A percentile compares a stretch with the other conserved stretches of the same genome.
Evolutionary conservation across 2,797 vertebrate species (phyloP).

Genomic region (Nasua narica): DNA sequence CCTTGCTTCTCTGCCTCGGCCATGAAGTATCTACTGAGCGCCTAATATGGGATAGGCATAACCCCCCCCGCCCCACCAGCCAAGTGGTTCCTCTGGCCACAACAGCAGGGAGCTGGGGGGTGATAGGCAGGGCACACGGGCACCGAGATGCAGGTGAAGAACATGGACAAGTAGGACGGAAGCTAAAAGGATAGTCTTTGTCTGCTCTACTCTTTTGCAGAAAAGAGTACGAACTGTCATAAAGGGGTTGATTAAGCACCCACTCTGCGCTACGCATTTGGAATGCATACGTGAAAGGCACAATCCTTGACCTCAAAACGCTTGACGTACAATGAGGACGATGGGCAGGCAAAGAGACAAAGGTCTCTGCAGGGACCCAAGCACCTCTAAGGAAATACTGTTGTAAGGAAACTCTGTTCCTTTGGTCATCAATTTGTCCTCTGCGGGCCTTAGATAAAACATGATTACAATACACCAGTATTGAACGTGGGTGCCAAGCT

Average conservation of each 20-base stretch:
- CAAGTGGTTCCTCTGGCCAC: background rate
- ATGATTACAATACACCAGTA: background rate
- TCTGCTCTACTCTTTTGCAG: constrained; percentile 11
- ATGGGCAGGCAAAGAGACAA: background rate
- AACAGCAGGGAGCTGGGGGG: background rate
- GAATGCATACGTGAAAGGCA: background rate
- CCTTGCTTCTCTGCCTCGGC: background rate
- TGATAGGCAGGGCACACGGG: background rate
- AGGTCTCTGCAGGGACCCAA: background rate
- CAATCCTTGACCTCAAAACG: background rate
- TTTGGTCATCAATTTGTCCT: background rate
- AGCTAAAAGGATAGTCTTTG: background rate
- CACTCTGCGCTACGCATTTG: background rate
- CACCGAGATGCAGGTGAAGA: background rate
- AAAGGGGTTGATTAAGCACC: background rate
- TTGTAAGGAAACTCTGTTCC: background rate
- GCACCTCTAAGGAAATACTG: background rate
- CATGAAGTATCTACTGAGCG: background rate
- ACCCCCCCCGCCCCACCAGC: background rate
- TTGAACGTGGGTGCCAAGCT: background rate
- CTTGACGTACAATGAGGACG: background rate
- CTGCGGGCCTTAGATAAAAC: background rate
- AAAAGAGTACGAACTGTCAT: background rate
- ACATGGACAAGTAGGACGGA: background rate
- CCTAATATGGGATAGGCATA: background rate